Evolutionary conservation across 2,797 vertebrate species (phyloP), one percentile per base, ranked within the genome.

Genomic region (Brachymystax lenok): DNA sequence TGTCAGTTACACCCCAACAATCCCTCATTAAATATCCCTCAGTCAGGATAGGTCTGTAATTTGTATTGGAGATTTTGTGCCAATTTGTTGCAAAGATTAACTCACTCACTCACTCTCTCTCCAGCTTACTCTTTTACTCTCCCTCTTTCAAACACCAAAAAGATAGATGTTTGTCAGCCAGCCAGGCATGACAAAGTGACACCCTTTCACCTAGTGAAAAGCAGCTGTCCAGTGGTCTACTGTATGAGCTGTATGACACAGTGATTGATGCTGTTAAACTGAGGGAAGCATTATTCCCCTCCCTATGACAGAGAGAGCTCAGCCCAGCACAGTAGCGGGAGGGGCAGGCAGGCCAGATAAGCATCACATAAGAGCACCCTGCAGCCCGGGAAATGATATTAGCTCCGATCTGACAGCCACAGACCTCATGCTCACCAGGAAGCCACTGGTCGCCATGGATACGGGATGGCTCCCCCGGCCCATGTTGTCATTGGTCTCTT

Each of bases 341-440:
- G 72, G 76, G 52, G 50, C 46, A 56, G 5, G 17, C 66, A 7
- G 66, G 67, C 71, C 81, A 78, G 92, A 93, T 92, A 91, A 77
- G 75, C 77, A 93, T 93, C 90, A 75, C 74, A 74, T 90, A 82
- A 79, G 85, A 46, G 40, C 10, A 81, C 89, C 88, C 88, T 88
- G 82, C 86, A 80, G 89, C 82, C 85, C 85, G 88, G 89, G 88
- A 93, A 94, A 94, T 92, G 64, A 77, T 80, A 93, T 94, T 93
- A 93, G 78, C 87, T 83, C 82, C 77, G 79, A 79, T 84, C 79
- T 80, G 84, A 80, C 85, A 74, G 70, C 71, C 72, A 80, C 85
- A 86, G 88, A 90, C 85, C 86, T 88, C 84, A 82, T 80, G 50
- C 77, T 86, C 72, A 69, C 79, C 84, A 82, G 79, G 80, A 86